Percentiles rank a stretch among this genome's conserved stretches.
These are phyloP conservation scores for Araneus ventricosus DNA, from an alignment of 1,140 invertebrate species.

Conservation along the genomic window DNA sequence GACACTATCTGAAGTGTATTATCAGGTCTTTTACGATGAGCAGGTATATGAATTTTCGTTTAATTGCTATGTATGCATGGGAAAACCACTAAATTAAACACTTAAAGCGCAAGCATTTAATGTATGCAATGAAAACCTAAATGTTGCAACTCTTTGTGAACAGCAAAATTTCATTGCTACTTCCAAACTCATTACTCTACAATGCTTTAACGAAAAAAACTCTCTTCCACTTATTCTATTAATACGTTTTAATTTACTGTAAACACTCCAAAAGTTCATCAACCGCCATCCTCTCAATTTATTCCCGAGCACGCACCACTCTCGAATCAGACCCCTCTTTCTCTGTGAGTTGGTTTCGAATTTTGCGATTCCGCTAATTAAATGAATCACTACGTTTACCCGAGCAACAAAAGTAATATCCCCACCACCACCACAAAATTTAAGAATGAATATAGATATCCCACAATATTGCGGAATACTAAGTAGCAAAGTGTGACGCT, in stretches of 20 bases:
- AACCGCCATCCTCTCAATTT: slow-evolving; percentile 29
- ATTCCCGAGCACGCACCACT: neutral
- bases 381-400: slow-evolving; percentile 35
- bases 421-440: neutral
- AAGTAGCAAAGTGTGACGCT: slow-evolving; percentile 29
- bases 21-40: too few relatives aligned
- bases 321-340: neutral
- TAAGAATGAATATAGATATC: slow-evolving; percentile 38
- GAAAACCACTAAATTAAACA: neutral
- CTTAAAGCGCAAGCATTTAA: neutral
- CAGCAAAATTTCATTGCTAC: neutral
- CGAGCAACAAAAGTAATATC: slow-evolving; percentile 23
- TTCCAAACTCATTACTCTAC: neutral
- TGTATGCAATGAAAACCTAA: neutral
- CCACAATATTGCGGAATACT: slow-evolving; percentile 20
- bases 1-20: too few relatives aligned
- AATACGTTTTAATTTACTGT: slow-evolving; percentile 5
- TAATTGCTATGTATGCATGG: too few relatives aligned
- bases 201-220: neutral
- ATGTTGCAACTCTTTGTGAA: too few relatives aligned
- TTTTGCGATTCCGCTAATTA: slow-evolving; percentile 41
- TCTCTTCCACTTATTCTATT: neutral
- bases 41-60: too few relatives aligned
- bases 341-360: neutral
- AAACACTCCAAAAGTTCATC: slow-evolving; percentile 21